phyloP scores from a whole-genome alignment of 2,797 vertebrate species.

The Eleutherodactylus coqui region DNA sequence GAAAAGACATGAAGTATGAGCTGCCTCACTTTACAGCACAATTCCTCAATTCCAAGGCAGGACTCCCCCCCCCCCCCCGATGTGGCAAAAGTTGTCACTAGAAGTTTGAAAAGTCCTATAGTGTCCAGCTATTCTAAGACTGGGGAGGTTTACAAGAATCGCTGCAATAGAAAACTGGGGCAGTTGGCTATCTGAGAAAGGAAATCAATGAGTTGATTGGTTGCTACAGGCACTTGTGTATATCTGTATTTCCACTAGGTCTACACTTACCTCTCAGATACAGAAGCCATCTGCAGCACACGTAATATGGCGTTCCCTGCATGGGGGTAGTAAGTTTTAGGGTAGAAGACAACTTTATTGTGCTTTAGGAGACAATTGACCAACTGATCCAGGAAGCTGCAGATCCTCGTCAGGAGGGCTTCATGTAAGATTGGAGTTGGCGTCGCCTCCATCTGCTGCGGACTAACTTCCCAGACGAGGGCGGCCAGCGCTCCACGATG shows the following conservation, averaged over 20 bases:
- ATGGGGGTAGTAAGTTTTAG: constrained; percentile 85
- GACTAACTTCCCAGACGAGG: constrained; percentile 82
- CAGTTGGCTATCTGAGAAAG: too few species aligned
- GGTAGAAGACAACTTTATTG: constrained; percentile 78
- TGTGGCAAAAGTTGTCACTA: too few species aligned
- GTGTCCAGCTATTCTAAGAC: too few species aligned
- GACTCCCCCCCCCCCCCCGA: too few species aligned
- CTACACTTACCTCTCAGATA: constrained; percentile 81
- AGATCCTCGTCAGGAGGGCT: constrained; percentile 76
- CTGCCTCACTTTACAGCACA: not conserved
- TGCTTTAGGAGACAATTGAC: constrained; percentile 80
- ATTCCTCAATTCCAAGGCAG: too few species aligned
- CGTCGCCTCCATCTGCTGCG: constrained; percentile 61
- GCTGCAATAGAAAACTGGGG: too few species aligned
- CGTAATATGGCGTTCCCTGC: constrained; percentile 76
- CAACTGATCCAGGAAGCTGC: constrained; percentile 81
- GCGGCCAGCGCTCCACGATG: constrained; percentile 72
- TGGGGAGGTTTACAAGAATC: too few species aligned
- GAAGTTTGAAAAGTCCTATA: too few species aligned
- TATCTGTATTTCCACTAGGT: too few species aligned
- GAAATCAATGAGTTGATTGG: too few species aligned
- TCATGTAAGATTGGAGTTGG: constrained; percentile 77
- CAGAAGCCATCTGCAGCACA: constrained; percentile 79
- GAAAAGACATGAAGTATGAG: not conserved
- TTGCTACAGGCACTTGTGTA: not conserved